These are phyloP conservation scores for Dryococelus australis DNA, from an alignment of 2,888 invertebrate genomes.

Conservation along the genomic window DNA sequence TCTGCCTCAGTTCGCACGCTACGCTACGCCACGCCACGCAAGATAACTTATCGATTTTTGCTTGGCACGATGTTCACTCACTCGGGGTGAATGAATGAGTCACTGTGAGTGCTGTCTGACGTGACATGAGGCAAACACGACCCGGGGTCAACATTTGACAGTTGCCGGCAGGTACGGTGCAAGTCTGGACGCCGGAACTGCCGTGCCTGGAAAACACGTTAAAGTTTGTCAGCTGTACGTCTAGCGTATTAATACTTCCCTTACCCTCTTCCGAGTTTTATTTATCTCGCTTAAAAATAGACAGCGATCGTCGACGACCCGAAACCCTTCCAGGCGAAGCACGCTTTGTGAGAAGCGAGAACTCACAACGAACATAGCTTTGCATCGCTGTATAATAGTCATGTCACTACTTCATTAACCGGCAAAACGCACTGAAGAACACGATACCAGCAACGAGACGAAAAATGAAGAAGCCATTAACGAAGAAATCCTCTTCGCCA, in stretches of 20 bases:
- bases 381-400: neutral
- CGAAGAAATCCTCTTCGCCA: no score
- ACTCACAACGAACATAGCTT: no score
- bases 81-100: neutral
- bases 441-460: no score
- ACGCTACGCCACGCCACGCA: neutral
- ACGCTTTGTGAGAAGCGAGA: neutral
- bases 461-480: no score
- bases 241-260: neutral
- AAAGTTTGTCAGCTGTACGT: neutral
- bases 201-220: no score
- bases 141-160: neutral
- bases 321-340: neutral
- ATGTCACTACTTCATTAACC: no score
- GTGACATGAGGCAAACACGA: neutral
- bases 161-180: neutral
- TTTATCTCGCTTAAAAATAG: constrained; percentile 10
- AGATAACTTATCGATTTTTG: neutral
- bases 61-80: neutral
- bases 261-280: neutral
- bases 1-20: no score
- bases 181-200: neutral
- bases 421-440: no score
- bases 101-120: neutral
- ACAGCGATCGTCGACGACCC: neutral